These are phyloP conservation scores for Caenorhabditis brenneri DNA, from an alignment of 1,140 invertebrate genomes.

Conservation along the genomic window DNA sequence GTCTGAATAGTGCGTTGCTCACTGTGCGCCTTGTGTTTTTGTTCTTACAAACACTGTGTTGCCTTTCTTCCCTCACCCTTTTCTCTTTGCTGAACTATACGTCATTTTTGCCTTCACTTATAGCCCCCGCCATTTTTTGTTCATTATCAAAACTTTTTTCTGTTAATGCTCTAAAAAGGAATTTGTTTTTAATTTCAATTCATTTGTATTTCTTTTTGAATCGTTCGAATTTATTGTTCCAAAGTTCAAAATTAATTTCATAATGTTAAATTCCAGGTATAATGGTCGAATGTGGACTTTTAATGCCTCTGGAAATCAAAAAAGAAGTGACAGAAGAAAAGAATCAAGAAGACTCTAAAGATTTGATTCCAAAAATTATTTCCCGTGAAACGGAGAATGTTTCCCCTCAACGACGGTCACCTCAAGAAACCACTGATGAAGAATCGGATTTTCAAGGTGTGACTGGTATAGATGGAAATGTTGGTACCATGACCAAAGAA, in stretches of 20 bases:
- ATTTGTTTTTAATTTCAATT: too few species aligned
- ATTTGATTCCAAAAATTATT: neutral
- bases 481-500: neutral
- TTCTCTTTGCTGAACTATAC: neutral
- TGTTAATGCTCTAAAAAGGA: too few species aligned
- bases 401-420: neutral
- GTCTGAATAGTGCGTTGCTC: neutral
- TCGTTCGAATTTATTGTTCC: too few species aligned
- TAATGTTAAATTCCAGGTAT: neutral
- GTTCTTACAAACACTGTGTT: conserved; percentile 12
- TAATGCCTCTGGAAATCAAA: neutral
- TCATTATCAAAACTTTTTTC: neutral
- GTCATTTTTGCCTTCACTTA: neutral
- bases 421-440: conserved; percentile 29
- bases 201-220: too few species aligned
- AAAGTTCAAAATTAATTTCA: too few species aligned
- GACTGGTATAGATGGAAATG: neutral
- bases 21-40: conserved; percentile 43
- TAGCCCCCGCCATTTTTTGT: neutral
- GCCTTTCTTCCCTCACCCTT: conserved; percentile 8
- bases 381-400: conserved; percentile 6
- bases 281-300: neutral
- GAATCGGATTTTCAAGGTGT: neutral
- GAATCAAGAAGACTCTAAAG: neutral
- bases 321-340: neutral